These are phyloP conservation scores for Cottus gobio DNA, from an alignment of 2,113 vertebrate genomes.

Conservation along the genomic window DNA sequence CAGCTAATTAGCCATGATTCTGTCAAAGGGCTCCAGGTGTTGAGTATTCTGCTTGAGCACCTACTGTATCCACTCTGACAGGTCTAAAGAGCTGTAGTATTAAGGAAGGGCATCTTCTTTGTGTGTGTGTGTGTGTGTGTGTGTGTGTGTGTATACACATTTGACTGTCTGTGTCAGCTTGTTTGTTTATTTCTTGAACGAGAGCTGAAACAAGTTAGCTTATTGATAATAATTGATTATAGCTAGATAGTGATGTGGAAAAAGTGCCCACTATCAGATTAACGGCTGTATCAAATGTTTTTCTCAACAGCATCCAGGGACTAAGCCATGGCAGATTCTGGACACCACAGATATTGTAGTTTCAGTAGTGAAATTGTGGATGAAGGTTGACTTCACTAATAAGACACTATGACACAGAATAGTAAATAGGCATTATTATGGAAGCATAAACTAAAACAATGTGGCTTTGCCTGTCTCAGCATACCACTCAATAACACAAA, in stretches of 20 bases:
- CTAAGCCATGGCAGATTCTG: not conserved
- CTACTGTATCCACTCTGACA: slow-evolving; percentile 29
- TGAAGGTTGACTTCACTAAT: not conserved
- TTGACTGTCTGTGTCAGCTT: not conserved
- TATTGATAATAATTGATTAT: not conserved
- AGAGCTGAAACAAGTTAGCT: not conserved
- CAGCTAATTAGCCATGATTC: slow-evolving; percentile 69
- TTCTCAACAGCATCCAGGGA: too few relatives aligned
- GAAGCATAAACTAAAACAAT: not conserved
- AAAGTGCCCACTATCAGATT: not conserved
- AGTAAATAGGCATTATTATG: not conserved
- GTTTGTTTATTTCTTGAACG: not conserved
- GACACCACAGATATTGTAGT: not conserved
- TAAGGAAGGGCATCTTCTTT: not conserved
- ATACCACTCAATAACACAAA: slow-evolving; percentile 10
- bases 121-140: not conserved
- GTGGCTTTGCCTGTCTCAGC: not conserved
- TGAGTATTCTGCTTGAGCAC: slow-evolving; percentile 49
- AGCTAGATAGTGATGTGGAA: not conserved
- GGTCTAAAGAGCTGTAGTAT: not conserved
- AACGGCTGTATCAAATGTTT: not conserved
- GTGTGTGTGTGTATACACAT: not conserved
- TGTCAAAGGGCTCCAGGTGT: slow-evolving; percentile 73
- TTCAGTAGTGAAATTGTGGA: not conserved
- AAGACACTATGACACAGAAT: not conserved